Evolutionary conservation across 2,888 invertebrate species (phyloP).

Genomic region (Tribolium freemani): DNA sequence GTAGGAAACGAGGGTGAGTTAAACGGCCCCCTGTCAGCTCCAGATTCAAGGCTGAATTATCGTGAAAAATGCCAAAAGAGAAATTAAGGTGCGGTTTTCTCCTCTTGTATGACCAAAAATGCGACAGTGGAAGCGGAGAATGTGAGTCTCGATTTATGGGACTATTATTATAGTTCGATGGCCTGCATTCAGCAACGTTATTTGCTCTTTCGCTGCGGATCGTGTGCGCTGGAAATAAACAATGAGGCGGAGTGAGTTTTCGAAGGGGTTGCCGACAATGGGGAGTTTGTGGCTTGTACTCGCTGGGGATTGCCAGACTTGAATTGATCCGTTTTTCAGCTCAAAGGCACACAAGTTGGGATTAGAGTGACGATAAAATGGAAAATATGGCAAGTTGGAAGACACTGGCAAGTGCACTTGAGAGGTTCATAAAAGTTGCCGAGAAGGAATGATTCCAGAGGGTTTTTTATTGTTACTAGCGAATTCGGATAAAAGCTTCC

Average conservation of each 20-base stretch:
- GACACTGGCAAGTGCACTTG: background rate
- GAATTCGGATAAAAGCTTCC: background rate
- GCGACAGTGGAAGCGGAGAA: background rate
- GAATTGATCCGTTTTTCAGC: background rate
- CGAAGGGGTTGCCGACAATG: background rate
- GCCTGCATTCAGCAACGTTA: background rate
- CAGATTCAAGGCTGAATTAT: background rate
- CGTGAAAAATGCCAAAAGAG: background rate
- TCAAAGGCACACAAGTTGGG: background rate
- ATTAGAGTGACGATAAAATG: background rate
- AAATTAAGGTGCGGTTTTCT: background rate
- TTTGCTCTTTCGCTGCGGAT: background rate
- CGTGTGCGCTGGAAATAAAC: background rate
- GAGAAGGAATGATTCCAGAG: background rate
- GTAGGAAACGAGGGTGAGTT: constrained; percentile 21
- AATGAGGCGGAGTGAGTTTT: background rate
- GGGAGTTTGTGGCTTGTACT: background rate
- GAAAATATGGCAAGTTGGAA: background rate
- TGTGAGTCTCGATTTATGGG: background rate
- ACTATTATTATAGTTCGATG: background rate
- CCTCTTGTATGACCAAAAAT: background rate
- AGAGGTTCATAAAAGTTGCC: background rate
- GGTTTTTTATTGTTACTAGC: background rate
- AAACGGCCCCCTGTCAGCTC: background rate
- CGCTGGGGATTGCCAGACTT: background rate